These are phyloP conservation scores for Sphaerophoria rueppellii DNA, from an alignment of 2,888 invertebrate species.

Conservation along the genomic window DNA sequence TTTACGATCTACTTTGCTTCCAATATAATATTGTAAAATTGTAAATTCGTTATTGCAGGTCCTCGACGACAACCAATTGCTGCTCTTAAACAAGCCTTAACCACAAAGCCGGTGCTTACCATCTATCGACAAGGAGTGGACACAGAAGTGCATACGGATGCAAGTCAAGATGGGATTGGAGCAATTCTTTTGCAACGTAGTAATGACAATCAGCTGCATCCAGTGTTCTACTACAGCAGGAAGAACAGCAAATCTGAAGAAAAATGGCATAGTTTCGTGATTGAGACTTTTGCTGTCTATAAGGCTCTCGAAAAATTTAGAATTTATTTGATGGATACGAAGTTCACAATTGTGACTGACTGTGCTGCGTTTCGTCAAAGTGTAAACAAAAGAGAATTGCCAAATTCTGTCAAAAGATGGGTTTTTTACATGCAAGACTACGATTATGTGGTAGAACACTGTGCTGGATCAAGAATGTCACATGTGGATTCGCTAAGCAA, in stretches of 20 bases:
- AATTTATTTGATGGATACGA: background rate
- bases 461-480: background rate
- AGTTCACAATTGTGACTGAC: background rate
- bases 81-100: background rate
- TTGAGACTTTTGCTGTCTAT: background rate
- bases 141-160: background rate
- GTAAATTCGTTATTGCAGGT: conserved; percentile 4
- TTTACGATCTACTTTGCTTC: no score
- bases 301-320: background rate
- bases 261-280: background rate
- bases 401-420: conserved; percentile 5
- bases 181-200: background rate
- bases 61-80: background rate
- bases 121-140: conserved; percentile 1
- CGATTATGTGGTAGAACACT: background rate
- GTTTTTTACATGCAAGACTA: background rate
- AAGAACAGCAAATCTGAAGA: background rate
- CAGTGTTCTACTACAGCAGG: background rate
- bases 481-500: background rate
- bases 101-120: background rate
- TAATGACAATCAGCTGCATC: background rate
- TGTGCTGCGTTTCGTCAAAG: background rate
- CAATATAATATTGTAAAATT: background rate
- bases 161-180: background rate
- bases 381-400: background rate